Conservation (phyloP, 2,113 vertebrate genomes). For the Oxyruncus cristatus region DNA sequence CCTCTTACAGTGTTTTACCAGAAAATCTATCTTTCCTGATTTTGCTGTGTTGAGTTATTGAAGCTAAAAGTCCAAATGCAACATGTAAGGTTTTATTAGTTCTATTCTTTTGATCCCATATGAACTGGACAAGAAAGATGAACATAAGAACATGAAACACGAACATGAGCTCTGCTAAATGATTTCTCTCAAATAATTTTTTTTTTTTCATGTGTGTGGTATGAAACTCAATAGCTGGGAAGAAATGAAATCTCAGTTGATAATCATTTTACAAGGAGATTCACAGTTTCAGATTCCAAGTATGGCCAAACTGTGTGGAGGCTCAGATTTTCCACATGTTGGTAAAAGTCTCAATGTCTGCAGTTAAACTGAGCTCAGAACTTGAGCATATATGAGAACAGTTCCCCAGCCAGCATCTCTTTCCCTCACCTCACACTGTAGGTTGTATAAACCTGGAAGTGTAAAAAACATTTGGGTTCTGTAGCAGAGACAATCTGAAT, state of each 20-base stretch:
- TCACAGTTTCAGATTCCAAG: neutral
- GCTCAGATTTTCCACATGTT: neutral
- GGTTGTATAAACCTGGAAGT: neutral
- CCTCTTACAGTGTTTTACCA: neutral
- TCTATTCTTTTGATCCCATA: neutral
- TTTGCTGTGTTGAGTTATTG: neutral
- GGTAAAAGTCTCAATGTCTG: neutral
- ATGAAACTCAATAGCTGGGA: neutral
- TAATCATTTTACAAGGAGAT: neutral
- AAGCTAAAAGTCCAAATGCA: neutral
- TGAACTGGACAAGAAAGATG: neutral
- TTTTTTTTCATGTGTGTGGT: neutral
- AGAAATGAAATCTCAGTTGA: neutral
- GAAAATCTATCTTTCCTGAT: neutral
- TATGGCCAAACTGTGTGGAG: rapidly evolving
- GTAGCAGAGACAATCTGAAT: neutral
- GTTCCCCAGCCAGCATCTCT: neutral
- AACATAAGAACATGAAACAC: neutral
- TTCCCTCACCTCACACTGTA: neutral
- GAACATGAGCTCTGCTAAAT: neutral
- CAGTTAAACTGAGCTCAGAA: neutral
- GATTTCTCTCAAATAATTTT: neutral
- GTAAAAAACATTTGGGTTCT: neutral
- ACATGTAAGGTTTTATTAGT: neutral
- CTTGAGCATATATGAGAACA: neutral